phyloP scores from a whole-genome alignment of 2,797 vertebrate species.

The Sciurus carolinensis region DNA sequence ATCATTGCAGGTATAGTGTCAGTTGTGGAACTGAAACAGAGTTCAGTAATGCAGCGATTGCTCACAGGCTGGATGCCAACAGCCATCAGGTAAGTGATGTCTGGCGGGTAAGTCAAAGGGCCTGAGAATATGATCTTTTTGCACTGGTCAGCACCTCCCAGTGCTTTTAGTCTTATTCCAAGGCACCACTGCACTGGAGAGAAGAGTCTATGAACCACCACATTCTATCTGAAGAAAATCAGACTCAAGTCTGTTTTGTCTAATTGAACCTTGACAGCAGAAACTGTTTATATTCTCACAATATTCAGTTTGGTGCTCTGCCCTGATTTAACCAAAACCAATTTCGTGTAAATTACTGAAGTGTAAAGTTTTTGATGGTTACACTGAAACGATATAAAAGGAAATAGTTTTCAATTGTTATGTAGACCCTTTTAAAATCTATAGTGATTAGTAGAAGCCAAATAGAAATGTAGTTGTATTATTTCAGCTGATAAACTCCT shows the following conservation, averaged over 20 bases:
- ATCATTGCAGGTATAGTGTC: slow-evolving; percentile 88
- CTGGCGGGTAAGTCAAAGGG: neutral
- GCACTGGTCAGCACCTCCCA: neutral
- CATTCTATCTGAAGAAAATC: neutral
- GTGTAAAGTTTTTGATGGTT: neutral
- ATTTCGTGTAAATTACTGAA: neutral
- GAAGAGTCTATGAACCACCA: neutral
- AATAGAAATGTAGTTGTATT: neutral
- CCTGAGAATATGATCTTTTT: neutral
- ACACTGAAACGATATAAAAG: neutral
- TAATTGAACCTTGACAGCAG: neutral
- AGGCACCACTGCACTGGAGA: neutral
- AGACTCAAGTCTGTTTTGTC: neutral
- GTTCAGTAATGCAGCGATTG: slow-evolving; percentile 94
- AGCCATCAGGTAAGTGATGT: slow-evolving; percentile 92
- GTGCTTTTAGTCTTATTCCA: neutral
- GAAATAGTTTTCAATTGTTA: neutral
- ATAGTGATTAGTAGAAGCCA: neutral
- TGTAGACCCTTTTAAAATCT: slow-evolving; percentile 22
- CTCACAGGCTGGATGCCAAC: slow-evolving; percentile 97
- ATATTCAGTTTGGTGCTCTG: neutral
- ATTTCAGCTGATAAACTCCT: neutral
- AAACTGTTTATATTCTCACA: neutral
- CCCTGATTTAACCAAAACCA: neutral
- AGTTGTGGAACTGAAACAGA: slow-evolving; percentile 94